Evolutionary conservation across 2,797 vertebrate genomes (phyloP).

Genomic region (Coreius guichenoti): DNA sequence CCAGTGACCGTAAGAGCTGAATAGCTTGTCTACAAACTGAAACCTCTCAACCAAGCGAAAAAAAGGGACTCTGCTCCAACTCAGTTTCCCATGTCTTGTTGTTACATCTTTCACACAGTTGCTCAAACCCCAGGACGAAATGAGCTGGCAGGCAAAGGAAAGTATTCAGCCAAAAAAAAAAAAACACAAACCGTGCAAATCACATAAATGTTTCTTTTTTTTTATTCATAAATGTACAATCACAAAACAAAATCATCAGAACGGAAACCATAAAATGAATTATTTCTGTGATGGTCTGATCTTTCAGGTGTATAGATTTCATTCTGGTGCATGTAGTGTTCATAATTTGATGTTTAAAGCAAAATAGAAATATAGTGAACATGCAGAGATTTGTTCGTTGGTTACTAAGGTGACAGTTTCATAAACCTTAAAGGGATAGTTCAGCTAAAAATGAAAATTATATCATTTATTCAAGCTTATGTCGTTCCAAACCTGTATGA

Average conservation of each 20-base stretch:
- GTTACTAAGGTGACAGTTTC: slow-evolving; percentile 1
- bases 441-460: neutral
- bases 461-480: neutral
- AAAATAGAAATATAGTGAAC: slow-evolving; percentile 10
- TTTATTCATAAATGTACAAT: slow-evolving; percentile 58
- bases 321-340: neutral
- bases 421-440: neutral
- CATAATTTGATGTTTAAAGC: neutral
- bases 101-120: slow-evolving; percentile 49
- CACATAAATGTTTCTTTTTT: slow-evolving; percentile 62
- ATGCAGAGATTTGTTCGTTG: slow-evolving; percentile 6
- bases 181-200: neutral
- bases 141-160: neutral
- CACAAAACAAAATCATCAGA: slow-evolving; percentile 63
- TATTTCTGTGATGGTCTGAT: slow-evolving; percentile 23
- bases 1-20: slow-evolving; percentile 34
- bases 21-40: slow-evolving; percentile 41
- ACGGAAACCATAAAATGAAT: slow-evolving; percentile 49
- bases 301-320: neutral
- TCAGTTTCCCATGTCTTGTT: slow-evolving; percentile 35
- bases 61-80: slow-evolving; percentile 29
- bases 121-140: slow-evolving; percentile 34
- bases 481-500: neutral
- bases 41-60: slow-evolving; percentile 59
- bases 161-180: neutral